Evolutionary conservation across 2,113 vertebrate species (phyloP).

Genomic region (Paradisaea rubra): DNA sequence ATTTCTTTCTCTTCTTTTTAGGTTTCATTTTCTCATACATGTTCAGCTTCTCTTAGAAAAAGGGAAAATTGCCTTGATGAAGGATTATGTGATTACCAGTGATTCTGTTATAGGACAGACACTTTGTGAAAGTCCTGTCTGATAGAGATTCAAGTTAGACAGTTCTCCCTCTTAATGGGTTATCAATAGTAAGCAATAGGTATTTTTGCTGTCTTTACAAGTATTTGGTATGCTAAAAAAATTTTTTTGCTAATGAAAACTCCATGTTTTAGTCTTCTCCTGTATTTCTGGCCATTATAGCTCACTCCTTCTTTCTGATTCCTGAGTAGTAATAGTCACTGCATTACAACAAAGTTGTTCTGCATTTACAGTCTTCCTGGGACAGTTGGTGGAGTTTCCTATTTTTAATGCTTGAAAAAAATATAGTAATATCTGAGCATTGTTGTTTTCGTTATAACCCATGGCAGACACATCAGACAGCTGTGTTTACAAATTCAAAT

Average conservation of each 20-base stretch:
- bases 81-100: neutral
- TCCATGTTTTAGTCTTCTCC: neutral
- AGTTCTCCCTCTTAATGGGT: neutral
- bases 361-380: neutral
- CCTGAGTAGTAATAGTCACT: neutral
- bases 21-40: neutral
- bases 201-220: neutral
- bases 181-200: neutral
- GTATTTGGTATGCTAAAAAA: neutral
- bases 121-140: neutral
- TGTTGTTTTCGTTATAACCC: neutral
- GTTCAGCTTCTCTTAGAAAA: neutral
- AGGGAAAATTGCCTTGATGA: neutral
- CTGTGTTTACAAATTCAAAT: constrained; percentile 35
- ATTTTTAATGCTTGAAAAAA: neutral
- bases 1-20: neutral
- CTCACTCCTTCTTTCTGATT: neutral
- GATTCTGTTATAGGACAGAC: neutral
- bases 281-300: neutral
- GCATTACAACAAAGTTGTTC: neutral
- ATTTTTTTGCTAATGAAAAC: neutral
- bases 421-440: neutral
- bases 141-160: neutral
- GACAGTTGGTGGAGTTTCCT: neutral
- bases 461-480: neutral